Base-by-base conservation (phyloP, 1,140 invertebrate species). In the Heliconius himera region DNA sequence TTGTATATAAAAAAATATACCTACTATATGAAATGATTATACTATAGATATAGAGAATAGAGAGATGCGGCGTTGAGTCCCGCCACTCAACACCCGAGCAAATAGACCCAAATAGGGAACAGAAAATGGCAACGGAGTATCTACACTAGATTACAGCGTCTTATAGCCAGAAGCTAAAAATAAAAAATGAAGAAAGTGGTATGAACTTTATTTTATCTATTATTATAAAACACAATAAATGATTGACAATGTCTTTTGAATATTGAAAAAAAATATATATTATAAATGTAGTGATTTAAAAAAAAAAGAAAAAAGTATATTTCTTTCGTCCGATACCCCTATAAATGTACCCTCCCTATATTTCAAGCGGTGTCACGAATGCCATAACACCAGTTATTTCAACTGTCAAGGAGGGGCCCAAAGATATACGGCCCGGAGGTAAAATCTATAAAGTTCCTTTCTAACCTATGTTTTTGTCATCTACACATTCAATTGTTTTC, bases 321-420 rank as follows among this genome's bases (percentile, higher is more conserved):
- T 66, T 13, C 60, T 66, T 29, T 2, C 60, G 26, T 3, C 26
- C 26, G 18, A 66, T 22, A 4, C 26, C 26, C 60, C 60, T 13
- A 66, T 66, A 66, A 66, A 66, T 66, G 60, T 66, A 5, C 26
- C 26, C 26, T 66, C 9, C 11, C 22, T 66, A 66, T 66, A 66
- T 74, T 56, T 74, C 73, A 74, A 74, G 22, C 0, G 8, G 41
- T 74, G 46, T 51, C 73, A 74, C 56, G 49, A 74, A 74, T 33
- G 36, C 73, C 73, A 74, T 54, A 33, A 54, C 73, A 46, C 38
- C 73, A 54, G 73, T 74, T 74, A 74, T 74, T 74, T 54, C 73
- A 29, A 54, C 73, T 74, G 73, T 54, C 73, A 74, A 56, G 73
- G 73, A 54, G 73, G 54, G 73, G 73, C 73, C 54, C 54, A 74